Conservation (phyloP, 2,113 vertebrate genomes). For the Archilochus colubris region DNA sequence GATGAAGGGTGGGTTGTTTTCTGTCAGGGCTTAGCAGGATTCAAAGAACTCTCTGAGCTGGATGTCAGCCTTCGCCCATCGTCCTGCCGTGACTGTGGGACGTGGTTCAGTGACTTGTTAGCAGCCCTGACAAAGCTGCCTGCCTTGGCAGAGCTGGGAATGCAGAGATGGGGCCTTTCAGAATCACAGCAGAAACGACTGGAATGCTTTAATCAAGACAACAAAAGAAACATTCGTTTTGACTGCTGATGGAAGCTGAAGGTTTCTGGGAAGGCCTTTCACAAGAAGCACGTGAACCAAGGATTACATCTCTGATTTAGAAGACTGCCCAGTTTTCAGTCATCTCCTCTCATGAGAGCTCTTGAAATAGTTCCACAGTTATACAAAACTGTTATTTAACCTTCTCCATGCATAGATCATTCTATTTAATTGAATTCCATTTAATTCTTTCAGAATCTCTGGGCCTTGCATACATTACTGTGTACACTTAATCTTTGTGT, state of each 20-base stretch:
- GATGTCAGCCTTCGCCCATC: constrained; percentile 84
- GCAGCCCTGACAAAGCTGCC: constrained; percentile 72
- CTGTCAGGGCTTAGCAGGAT: constrained; percentile 69
- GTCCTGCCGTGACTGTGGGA: constrained; percentile 57
- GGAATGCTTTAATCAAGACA: constrained; percentile 52
- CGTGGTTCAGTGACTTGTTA: constrained; percentile 81
- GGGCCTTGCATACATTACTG: background rate
- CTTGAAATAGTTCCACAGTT: background rate
- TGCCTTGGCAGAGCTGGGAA: constrained; percentile 74
- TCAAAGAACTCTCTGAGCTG: constrained; percentile 79
- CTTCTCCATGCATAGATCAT: background rate
- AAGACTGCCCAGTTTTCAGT: background rate
- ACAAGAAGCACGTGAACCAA: background rate
- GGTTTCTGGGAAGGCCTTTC: background rate
- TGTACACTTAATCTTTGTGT: accelerated
- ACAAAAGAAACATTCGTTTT: constrained; percentile 74
- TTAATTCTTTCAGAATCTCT: background rate
- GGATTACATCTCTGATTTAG: background rate
- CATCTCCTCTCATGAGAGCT: background rate
- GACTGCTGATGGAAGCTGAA: constrained; percentile 58
- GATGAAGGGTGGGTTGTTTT: constrained; percentile 79
- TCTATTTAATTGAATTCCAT: background rate
- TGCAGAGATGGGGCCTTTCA: constrained; percentile 80
- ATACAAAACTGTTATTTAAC: background rate
- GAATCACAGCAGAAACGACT: constrained; percentile 70